These are phyloP conservation scores for Apis mellifera DNA, from an alignment of 1,140 invertebrate species.

Conservation along the genomic window Amel_HAv3.1 CM009932.2:9704001-9704500, in stretches of 20 bases:
- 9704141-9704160: neutral
- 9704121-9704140: no score
- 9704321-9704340: slow-evolving; percentile 3
- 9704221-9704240: neutral
- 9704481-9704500: slow-evolving; percentile 18
- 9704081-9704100: neutral
- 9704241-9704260: neutral
- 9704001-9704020: neutral
- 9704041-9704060: neutral
- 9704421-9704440: slow-evolving; percentile 13
- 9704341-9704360: slow-evolving; percentile 30
- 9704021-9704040: slow-evolving; percentile 1
- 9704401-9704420: neutral
- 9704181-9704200: neutral
- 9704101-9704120: neutral
- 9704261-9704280: neutral
- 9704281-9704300: no score
- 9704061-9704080: neutral
- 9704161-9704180: no score
- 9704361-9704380: slow-evolving; percentile 19
- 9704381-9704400: slow-evolving; percentile 13
- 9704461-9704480: neutral
- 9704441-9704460: neutral
- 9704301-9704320: neutral
- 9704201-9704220: neutral